Evolutionary conservation across 2,113 vertebrate genomes (phyloP).

Genomic region (Anguilla rostrata): DNA sequence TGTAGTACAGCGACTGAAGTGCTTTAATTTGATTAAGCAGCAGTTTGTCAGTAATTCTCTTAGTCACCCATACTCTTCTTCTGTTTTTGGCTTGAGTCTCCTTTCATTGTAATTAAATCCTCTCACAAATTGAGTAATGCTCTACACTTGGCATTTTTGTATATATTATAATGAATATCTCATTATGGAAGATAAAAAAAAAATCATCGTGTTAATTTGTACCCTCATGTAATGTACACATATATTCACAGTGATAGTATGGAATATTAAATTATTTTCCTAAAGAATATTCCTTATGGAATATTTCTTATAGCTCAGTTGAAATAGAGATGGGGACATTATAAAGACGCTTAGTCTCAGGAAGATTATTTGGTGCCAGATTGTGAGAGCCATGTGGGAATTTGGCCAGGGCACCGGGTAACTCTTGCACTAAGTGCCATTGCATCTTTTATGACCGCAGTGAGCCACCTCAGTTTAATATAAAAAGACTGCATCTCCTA

Average conservation of each 20-base stretch:
- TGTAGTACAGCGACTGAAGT: not conserved
- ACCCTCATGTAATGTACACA: not conserved
- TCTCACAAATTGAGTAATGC: slow-evolving; percentile 31
- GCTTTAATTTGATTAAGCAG: slow-evolving; percentile 36
- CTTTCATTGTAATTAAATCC: slow-evolving; percentile 27
- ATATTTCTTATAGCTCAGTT: not conserved
- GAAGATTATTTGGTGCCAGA: too few species aligned
- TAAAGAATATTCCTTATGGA: too few species aligned
- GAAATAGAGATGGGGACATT: not conserved
- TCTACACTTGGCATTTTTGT: slow-evolving; percentile 36
- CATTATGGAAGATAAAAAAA: slow-evolving; percentile 39
- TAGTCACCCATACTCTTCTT: slow-evolving; percentile 24
- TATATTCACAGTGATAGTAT: not conserved
- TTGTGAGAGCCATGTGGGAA: too few species aligned
- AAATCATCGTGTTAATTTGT: slow-evolving; percentile 14
- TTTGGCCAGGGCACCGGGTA: too few species aligned
- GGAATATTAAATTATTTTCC: not conserved
- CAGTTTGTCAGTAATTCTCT: slow-evolving; percentile 26
- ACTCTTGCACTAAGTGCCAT: too few species aligned
- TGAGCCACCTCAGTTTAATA: too few species aligned
- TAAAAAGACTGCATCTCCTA: not conserved
- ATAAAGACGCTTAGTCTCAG: not conserved
- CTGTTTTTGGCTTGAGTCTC: slow-evolving; percentile 22
- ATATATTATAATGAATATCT: not conserved
- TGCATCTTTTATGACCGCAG: too few species aligned